Percentiles rank a stretch among this genome's conserved stretches.
These are phyloP conservation scores for Aphidius ervi DNA, from an alignment of 1,140 invertebrate genomes.

Conservation along the genomic window DNA sequence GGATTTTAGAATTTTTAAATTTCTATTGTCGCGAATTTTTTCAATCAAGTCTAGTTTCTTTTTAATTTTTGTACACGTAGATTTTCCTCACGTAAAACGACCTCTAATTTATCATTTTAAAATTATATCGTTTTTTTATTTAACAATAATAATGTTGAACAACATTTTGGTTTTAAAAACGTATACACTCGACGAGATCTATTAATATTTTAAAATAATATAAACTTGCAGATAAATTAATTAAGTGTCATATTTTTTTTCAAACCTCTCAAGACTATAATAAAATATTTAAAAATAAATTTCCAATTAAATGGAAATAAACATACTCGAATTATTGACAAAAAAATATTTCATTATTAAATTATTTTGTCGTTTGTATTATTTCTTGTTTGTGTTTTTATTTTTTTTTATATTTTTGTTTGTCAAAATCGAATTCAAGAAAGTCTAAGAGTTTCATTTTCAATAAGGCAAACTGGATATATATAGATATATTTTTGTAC, in stretches of 20 bases:
- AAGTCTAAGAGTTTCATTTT: constrained; percentile 6
- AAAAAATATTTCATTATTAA: too few relatives aligned
- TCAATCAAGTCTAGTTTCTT: not conserved
- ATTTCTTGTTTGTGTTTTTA: not conserved
- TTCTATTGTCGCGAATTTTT: too few relatives aligned
- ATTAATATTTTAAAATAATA: too few relatives aligned
- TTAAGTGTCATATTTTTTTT: constrained; percentile 3
- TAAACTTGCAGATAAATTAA: not conserved
- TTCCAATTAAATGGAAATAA: too few relatives aligned
- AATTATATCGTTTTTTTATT: too few relatives aligned
- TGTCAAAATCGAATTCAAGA: not conserved
- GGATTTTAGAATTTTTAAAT: too few relatives aligned
- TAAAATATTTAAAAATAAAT: too few relatives aligned
- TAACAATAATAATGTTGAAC: constrained; percentile 37
- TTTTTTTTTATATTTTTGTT: not conserved
- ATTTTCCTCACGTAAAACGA: not conserved
- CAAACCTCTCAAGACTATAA: too few relatives aligned
- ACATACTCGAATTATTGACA: too few relatives aligned
- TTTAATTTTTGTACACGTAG: not conserved
- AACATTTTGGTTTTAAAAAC: constrained; percentile 45
- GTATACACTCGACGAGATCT: constrained; percentile 17
- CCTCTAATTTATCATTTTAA: constrained; percentile 10
- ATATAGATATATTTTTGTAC: constrained; percentile 10
- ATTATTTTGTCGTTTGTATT: not conserved
- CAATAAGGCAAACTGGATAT: constrained; percentile 15